These are phyloP conservation scores for Poliocrania exsul DNA, from an alignment of 2,797 vertebrate species.

Conservation along the genomic window DNA sequence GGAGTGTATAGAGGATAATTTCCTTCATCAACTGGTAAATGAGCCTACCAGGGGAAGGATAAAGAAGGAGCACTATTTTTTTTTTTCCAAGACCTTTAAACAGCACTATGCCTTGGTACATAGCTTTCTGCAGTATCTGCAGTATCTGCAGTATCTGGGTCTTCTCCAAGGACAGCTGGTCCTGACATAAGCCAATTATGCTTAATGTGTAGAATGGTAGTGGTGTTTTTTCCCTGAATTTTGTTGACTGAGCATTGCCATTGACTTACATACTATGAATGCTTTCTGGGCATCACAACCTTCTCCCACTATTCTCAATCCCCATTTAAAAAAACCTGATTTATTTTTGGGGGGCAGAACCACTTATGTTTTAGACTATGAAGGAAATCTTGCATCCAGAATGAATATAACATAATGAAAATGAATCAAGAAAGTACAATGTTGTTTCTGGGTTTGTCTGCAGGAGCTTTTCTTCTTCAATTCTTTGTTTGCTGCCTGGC, in stretches of 20 bases:
- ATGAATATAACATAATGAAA: not conserved
- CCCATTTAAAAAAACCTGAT: not conserved
- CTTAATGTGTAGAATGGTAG: not conserved
- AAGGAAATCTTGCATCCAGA: not conserved
- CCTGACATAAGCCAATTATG: not conserved
- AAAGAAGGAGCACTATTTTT: not conserved
- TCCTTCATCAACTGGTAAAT: too few species aligned
- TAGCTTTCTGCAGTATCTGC: not conserved
- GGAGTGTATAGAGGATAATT: too few species aligned
- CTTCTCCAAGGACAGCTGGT: not conserved
- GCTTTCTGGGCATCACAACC: not conserved
- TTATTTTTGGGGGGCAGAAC: rapidly evolving
- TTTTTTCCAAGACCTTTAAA: not conserved
- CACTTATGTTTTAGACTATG: not conserved
- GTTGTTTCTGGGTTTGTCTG: not conserved
- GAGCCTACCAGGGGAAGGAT: too few species aligned
- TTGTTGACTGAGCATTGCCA: not conserved
- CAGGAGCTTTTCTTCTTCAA: not conserved
- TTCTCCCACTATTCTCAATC: not conserved
- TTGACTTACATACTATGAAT: not conserved
- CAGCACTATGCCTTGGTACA: not conserved
- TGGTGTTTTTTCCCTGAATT: not conserved
- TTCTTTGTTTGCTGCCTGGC: not conserved
- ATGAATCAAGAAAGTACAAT: not conserved
- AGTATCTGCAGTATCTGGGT: not conserved